These are phyloP conservation scores for Pteromalus puparum DNA, from an alignment of 1,140 invertebrate species.

Conservation along the genomic window DNA sequence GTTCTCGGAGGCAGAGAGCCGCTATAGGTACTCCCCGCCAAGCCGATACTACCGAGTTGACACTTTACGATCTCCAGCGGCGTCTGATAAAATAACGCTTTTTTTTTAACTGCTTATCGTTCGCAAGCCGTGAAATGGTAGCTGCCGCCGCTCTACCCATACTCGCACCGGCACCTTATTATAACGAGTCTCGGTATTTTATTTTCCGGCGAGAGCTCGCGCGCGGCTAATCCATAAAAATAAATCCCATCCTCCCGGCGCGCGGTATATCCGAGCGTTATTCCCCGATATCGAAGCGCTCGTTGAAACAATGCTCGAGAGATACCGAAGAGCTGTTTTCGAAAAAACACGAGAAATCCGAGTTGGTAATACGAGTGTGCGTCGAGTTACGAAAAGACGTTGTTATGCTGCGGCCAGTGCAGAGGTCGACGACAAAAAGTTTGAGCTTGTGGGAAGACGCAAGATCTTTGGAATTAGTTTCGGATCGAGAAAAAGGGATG, in stretches of 20 bases:
- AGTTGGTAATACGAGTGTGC: neutral
- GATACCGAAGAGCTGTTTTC: neutral
- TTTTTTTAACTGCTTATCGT: constrained; percentile 27
- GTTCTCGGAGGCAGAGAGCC: neutral
- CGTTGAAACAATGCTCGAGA: neutral
- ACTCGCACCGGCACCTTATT: constrained; percentile 5
- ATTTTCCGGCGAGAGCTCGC: neutral
- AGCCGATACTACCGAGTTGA: constrained; percentile 19
- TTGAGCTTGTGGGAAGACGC: constrained; percentile 60
- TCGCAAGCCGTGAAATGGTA: constrained; percentile 31
- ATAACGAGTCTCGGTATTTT: constrained; percentile 29
- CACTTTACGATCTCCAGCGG: constrained; percentile 46
- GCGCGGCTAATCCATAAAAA: neutral
- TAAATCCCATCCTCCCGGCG: neutral
- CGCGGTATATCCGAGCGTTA: neutral
- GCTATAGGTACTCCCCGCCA: neutral
- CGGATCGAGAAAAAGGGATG: constrained; percentile 61
- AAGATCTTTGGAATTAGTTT: constrained; percentile 66
- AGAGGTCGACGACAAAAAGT: neutral
- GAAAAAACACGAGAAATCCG: neutral
- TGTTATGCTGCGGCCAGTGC: constrained; percentile 1
- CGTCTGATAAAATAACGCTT: constrained; percentile 45
- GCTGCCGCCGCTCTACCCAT: neutral
- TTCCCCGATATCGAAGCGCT: neutral
- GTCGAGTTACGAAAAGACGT: neutral